Evolutionary conservation across 2,797 vertebrate species (phyloP).

Genomic region (Phrynocephalus vlangalii): DNA sequence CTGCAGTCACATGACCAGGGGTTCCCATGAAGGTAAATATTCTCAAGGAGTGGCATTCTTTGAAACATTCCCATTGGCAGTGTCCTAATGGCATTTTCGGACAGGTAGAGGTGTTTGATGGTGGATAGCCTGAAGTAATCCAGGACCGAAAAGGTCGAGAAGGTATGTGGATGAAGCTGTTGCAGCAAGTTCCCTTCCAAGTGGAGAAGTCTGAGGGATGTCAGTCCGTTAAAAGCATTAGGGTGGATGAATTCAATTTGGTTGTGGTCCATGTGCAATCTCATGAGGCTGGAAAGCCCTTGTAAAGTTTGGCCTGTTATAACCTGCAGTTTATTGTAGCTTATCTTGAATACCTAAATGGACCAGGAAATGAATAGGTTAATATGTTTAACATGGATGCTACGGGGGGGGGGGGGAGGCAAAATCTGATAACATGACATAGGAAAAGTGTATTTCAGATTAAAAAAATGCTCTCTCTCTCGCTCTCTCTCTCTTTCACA

Average conservation of each 20-base stretch:
- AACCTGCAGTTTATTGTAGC: slow-evolving; percentile 91
- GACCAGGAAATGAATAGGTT: background rate
- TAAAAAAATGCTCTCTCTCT: no score
- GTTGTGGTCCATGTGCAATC: slow-evolving; percentile 94
- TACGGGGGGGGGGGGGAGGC: no score
- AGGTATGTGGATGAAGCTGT: slow-evolving; percentile 88
- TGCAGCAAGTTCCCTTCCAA: slow-evolving; percentile 91
- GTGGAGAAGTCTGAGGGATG: slow-evolving; percentile 86
- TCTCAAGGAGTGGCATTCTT: slow-evolving; percentile 87
- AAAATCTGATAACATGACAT: no score
- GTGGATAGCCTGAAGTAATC: slow-evolving; percentile 87
- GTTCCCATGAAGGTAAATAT: slow-evolving; percentile 90
- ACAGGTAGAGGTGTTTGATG: slow-evolving; percentile 89
- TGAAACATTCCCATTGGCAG: slow-evolving; percentile 79
- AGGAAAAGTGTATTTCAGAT: no score
- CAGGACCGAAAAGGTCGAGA: slow-evolving; percentile 86
- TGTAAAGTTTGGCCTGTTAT: slow-evolving; percentile 81
- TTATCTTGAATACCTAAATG: slow-evolving; percentile 91
- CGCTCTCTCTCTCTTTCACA: no score
- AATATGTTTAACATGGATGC: background rate
- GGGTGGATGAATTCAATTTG: slow-evolving; percentile 90
- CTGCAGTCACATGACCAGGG: slow-evolving; percentile 92
- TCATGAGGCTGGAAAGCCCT: slow-evolving; percentile 84
- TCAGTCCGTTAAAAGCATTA: slow-evolving; percentile 88
- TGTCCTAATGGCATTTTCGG: slow-evolving; percentile 85